Conservation (phyloP, 1,140 invertebrate genomes). For the Drosophila novamexicana region DNA sequence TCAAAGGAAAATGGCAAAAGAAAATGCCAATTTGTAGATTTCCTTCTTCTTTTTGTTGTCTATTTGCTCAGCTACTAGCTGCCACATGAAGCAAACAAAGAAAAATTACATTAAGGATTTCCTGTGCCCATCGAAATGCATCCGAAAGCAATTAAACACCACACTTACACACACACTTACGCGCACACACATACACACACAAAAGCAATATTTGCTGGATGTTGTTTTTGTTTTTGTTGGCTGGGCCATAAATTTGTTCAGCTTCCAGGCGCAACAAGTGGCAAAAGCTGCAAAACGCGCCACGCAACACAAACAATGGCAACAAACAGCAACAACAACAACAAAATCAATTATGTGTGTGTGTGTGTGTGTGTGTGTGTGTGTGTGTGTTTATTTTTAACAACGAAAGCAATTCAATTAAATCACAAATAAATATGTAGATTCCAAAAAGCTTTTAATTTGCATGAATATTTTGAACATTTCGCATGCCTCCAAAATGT, state of each 20-base stretch:
- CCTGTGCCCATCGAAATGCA: slow-evolving; percentile 67
- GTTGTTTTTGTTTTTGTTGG: slow-evolving; percentile 42
- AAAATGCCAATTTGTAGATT: slow-evolving; percentile 1
- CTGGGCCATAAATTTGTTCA: slow-evolving; percentile 39
- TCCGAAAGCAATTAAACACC: slow-evolving; percentile 71
- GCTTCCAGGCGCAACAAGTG: slow-evolving; percentile 55
- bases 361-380: neutral
- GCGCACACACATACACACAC: neutral
- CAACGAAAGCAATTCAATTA: slow-evolving; percentile 74
- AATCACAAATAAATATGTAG: slow-evolving; percentile 80
- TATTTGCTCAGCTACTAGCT: neutral
- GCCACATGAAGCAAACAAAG: slow-evolving; percentile 33
- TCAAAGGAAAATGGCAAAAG: slow-evolving; percentile 15
- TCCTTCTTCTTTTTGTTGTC: neutral
- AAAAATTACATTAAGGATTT: slow-evolving; percentile 74
- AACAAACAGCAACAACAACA: slow-evolving; percentile 11
- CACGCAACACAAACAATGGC: slow-evolving; percentile 47
- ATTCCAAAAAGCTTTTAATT: slow-evolving; percentile 70
- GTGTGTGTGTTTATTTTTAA: slow-evolving; percentile 73
- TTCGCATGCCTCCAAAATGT: slow-evolving; percentile 30
- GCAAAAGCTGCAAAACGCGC: slow-evolving; percentile 32
- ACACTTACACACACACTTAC: slow-evolving; percentile 12
- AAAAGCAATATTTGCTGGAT: slow-evolving; percentile 30
- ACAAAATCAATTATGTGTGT: neutral
- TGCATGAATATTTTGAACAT: slow-evolving; percentile 33